Evolutionary conservation across 2,797 vertebrate genomes (phyloP).

Genomic region (Sebastes itinus): DNA sequence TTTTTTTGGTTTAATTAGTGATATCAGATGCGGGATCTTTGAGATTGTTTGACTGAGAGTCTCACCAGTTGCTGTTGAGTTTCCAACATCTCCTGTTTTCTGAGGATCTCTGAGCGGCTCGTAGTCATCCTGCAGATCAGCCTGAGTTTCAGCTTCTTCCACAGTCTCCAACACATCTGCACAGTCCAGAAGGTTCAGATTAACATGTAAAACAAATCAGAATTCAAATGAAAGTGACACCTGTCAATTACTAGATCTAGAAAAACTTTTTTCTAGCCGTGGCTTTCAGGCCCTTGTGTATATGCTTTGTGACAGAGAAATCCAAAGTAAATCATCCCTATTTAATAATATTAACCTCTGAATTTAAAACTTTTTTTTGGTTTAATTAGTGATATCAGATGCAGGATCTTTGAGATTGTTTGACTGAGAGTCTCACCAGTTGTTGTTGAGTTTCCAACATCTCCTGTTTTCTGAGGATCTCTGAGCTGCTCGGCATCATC

Average conservation of each 20-base stretch:
- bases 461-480: neutral
- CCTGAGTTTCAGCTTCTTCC: slow-evolving; percentile 3
- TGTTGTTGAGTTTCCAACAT: slow-evolving; percentile 46
- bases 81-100: slow-evolving; percentile 17
- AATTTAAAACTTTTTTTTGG: neutral
- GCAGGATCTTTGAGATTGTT: neutral
- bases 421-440: slow-evolving; percentile 47
- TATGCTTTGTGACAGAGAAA: neutral
- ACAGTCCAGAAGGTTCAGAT: neutral
- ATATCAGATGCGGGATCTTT: no score
- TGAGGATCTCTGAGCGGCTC: neutral
- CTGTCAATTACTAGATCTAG: neutral
- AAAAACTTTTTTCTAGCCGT: no score
- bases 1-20: no score
- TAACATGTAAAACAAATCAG: neutral
- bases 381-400: neutral
- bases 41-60: neutral
- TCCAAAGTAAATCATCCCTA: neutral
- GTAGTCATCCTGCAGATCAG: neutral
- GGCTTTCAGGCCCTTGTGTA: no score
- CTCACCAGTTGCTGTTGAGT: slow-evolving; percentile 62
- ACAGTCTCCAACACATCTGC: neutral
- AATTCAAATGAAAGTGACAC: neutral
- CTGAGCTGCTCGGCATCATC: neutral
- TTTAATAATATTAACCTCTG: no score